phyloP scores from a whole-genome alignment of 2,888 invertebrate species.

The Lochmaea crataegi region DNA sequence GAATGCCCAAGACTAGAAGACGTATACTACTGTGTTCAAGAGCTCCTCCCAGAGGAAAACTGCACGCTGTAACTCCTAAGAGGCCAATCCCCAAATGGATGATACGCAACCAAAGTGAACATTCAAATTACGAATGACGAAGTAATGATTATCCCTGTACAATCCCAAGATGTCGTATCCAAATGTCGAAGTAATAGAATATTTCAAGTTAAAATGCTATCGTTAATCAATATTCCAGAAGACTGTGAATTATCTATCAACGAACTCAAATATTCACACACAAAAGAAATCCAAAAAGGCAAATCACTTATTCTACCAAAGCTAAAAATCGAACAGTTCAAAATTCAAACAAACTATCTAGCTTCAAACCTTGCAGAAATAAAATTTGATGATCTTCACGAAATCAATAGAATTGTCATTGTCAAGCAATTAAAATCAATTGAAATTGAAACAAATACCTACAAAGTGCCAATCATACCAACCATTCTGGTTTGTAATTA shows the following conservation, averaged over 20 bases:
- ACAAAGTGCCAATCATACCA: too few relatives aligned
- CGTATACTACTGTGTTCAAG: too few relatives aligned
- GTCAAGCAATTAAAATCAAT: background rate
- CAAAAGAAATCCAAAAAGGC: too few relatives aligned
- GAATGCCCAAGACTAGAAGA: too few relatives aligned
- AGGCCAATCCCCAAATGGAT: too few relatives aligned
- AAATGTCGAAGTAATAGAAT: background rate
- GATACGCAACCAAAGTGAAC: too few relatives aligned
- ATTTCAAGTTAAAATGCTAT: background rate
- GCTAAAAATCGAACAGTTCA: background rate
- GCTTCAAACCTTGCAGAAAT: background rate
- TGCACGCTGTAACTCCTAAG: too few relatives aligned
- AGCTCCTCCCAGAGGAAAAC: too few relatives aligned
- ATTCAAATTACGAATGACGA: background rate
- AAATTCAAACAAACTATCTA: background rate
- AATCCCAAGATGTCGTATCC: background rate
- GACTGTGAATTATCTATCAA: background rate
- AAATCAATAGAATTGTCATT: background rate
- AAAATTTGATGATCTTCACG: background rate
- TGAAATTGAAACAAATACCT: too few relatives aligned
- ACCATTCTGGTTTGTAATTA: too few relatives aligned
- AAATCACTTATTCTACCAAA: background rate
- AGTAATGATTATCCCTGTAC: too few relatives aligned
- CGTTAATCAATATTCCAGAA: slow-evolving; percentile 6
- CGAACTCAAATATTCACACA: too few relatives aligned